Evolutionary conservation across 2,113 vertebrate genomes (phyloP).

Genomic region (Corythoichthys intestinalis): DNA sequence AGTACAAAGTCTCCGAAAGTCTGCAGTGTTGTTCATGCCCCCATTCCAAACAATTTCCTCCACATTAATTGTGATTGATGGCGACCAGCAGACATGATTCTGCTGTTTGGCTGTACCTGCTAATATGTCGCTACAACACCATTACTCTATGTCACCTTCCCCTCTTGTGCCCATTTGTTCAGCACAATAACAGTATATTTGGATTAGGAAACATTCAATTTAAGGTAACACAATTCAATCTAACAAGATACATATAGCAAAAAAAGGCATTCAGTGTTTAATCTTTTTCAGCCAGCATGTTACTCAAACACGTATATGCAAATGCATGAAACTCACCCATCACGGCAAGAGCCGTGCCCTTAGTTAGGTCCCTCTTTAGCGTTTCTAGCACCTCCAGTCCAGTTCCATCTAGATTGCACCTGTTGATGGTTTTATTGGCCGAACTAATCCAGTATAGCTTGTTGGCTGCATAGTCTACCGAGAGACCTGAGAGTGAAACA

Average conservation of each 20-base stretch:
- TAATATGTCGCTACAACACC: conserved; percentile 48
- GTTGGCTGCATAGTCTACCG: conserved; percentile 88
- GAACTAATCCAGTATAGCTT: conserved; percentile 99
- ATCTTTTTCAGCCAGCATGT: not conserved
- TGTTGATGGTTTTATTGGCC: conserved; percentile 95
- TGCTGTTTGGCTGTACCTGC: conserved; percentile 63
- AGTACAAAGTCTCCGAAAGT: conserved; percentile 15
- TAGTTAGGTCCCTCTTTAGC: conserved; percentile 88
- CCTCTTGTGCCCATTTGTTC: conserved; percentile 54
- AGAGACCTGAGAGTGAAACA: conserved; percentile 78
- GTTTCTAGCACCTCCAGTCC: conserved; percentile 92
- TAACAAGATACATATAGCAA: not conserved
- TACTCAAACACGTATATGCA: not conserved
- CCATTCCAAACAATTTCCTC: conserved; percentile 45
- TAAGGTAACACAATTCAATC: not conserved
- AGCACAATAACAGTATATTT: conserved; percentile 58
- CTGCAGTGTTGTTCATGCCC: conserved; percentile 14
- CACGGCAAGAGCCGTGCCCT: conserved; percentile 92
- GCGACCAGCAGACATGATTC: conserved; percentile 46
- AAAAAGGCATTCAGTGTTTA: not conserved
- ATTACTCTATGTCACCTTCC: conserved; percentile 65
- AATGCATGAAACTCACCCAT: conserved; percentile 85
- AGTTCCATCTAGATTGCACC: conserved; percentile 92
- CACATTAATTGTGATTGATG: conserved; percentile 70
- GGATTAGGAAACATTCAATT: not conserved